Conservation (phyloP, 2,113 vertebrate species). For the Lota lota region DNA sequence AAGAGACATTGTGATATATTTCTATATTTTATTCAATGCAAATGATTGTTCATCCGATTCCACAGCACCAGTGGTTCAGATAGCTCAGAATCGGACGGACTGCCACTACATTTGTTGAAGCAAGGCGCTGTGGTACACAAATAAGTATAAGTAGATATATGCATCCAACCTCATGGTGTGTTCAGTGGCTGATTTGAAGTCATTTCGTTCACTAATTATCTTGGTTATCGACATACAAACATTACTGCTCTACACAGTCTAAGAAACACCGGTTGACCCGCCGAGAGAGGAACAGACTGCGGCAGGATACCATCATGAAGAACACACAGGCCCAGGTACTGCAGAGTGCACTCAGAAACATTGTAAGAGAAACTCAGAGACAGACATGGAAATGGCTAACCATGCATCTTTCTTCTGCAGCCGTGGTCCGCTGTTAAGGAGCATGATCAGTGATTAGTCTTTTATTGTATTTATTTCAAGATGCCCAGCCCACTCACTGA, state of each 20-base stretch:
- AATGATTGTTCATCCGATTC: constrained; percentile 21
- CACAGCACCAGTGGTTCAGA: constrained; percentile 86
- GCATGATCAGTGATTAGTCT: neutral
- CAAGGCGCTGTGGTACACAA: constrained; percentile 33
- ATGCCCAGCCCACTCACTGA: constrained; percentile 27
- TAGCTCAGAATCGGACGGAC: constrained; percentile 83
- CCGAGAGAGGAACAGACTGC: constrained; percentile 72
- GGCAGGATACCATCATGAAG: constrained; percentile 22
- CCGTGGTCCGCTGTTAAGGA: neutral
- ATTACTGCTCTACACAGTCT: constrained; percentile 26
- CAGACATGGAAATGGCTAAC: neutral
- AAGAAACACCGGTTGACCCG: constrained; percentile 72
- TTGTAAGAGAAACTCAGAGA: constrained; percentile 23
- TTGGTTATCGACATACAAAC: too few species aligned
- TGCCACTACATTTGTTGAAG: constrained; percentile 67
- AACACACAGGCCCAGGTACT: constrained; percentile 11
- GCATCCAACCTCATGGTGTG: neutral
- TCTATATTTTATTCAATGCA: neutral
- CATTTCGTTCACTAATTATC: neutral
- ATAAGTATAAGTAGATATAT: constrained; percentile 32
- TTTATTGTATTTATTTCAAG: constrained; percentile 32
- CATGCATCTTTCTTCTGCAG: neutral
- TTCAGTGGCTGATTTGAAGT: neutral
- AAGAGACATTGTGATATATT: neutral
- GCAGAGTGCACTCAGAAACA: constrained; percentile 24